Conservation (phyloP, 2,113 vertebrate genomes). For the Proterorhinus semilunaris region DNA sequence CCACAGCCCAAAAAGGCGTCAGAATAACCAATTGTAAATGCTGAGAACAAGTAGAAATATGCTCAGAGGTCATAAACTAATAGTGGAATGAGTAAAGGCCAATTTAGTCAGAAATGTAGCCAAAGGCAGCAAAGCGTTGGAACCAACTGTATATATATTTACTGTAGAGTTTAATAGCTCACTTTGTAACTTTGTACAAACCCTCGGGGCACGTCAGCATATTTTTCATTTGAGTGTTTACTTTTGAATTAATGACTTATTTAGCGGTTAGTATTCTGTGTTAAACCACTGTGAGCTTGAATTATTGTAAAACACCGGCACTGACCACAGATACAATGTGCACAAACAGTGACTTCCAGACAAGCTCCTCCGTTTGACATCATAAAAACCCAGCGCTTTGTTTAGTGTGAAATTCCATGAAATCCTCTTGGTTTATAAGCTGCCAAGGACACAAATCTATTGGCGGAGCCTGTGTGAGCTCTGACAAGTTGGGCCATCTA, state of each 20-base stretch:
- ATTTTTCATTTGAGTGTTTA: not conserved
- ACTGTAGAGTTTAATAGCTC: not conserved
- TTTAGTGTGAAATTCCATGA: constrained; percentile 53
- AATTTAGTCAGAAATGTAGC: constrained; percentile 1
- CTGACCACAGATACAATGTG: constrained; percentile 1
- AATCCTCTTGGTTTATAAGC: constrained; percentile 56
- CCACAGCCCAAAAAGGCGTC: not conserved
- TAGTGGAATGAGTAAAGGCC: not conserved
- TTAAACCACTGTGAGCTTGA: not conserved
- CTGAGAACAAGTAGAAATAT: not conserved
- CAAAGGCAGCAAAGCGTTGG: not conserved
- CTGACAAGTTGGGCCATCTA: constrained; percentile 67
- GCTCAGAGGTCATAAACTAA: constrained; percentile 2
- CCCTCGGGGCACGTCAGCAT: not conserved
- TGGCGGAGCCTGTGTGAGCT: constrained; percentile 57
- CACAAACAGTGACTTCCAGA: constrained; percentile 27
- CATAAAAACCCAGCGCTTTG: constrained; percentile 46
- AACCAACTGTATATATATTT: not conserved
- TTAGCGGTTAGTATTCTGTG: not conserved
- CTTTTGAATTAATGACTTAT: not conserved
- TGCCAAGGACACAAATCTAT: constrained; percentile 64
- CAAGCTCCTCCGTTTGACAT: constrained; percentile 32
- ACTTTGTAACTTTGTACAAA: constrained; percentile 9
- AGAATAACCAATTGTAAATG: not conserved
- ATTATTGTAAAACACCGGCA: constrained; percentile 6